Evolutionary conservation across 2,113 vertebrate genomes (phyloP), one percentile per base, ranked within the genome.

Genomic region (Hippopotamus amphibius): DNA sequence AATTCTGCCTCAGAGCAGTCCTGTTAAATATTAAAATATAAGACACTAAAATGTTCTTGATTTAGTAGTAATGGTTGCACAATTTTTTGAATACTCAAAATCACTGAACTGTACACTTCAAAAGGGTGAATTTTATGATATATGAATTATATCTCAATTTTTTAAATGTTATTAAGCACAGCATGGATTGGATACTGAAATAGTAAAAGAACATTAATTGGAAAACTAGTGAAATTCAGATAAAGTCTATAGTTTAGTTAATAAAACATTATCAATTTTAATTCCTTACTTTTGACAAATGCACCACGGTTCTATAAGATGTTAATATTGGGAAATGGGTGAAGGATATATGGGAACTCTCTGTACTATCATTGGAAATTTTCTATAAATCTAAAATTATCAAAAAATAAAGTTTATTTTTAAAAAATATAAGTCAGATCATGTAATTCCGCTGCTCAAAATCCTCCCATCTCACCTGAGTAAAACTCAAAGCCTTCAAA

Each of bases 221-320:
- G 69, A 86, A 93, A 93, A 37, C 8, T 57, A 90, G 2, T 61
- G 24, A 88, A 95, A 87, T 93, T 17, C 33, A 26, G 53, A 63
- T 85, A 43, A 83, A 83, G 22, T 63, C 12, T 61, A 30, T 57
- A 87, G 37, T 76, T 92, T 69, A 83, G 66, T 79, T 89, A 90
- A 77, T 84, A 63, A 95, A 93, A 91, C 53, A 61, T n/a, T 86
- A 92, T 15, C 30, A 96, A 72, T 96, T 83, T 68, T 69, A 79
- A 79, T 82, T 53, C 89, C 46, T 85, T 92, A 86, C 61, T 86
- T 96, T 95, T 96, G 61, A 89, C n/a, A 87, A 94, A 93, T 88
- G 30, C 4, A 66, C 28, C 24, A 46, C 43, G 16, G 46, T 86
- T 80, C 84, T 83, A 11, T 65, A 95, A 93, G 24, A 77, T 72